Percentiles rank a stretch among this genome's conserved stretches.
Evolutionary conservation across 2,888 invertebrate genomes (phyloP).

Genomic region (Branchellion lobata): DNA sequence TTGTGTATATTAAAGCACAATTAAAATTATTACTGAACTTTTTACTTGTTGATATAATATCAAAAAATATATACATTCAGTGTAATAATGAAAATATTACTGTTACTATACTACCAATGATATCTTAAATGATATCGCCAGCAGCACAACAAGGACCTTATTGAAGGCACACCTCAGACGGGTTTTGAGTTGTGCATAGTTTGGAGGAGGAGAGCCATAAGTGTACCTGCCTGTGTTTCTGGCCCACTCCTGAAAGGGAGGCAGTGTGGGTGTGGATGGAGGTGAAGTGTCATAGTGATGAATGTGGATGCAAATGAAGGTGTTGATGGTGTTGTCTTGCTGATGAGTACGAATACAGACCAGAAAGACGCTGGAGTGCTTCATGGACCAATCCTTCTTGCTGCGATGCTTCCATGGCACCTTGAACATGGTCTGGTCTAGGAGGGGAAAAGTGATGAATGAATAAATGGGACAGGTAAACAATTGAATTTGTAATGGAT

Average conservation of each 20-base stretch:
- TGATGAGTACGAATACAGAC: slow-evolving; percentile 29
- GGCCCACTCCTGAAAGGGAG: slow-evolving; percentile 58
- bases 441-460: background rate
- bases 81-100: too few relatives aligned
- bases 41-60: too few relatives aligned
- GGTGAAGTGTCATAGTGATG: background rate
- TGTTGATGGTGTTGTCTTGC: too few relatives aligned
- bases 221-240: slow-evolving; percentile 54
- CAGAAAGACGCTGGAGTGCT: slow-evolving; percentile 54
- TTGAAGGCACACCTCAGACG: slow-evolving; percentile 60
- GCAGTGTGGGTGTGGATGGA: background rate
- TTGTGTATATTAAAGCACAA: too few relatives aligned
- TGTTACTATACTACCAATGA: too few relatives aligned
- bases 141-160: slow-evolving; percentile 50
- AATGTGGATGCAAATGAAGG: too few relatives aligned
- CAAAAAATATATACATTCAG: too few relatives aligned
- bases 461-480: background rate
- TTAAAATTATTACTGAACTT: too few relatives aligned
- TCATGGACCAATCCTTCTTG: slow-evolving; percentile 57
- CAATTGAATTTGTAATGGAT: background rate
- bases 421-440: slow-evolving; percentile 54
- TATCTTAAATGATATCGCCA: too few relatives aligned
- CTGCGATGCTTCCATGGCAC: slow-evolving; percentile 60
- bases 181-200: slow-evolving; percentile 60
- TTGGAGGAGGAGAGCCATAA: slow-evolving; percentile 54